Base-by-base conservation (phyloP, 1,140 invertebrate genomes). In the Gryon sp. region DNA sequence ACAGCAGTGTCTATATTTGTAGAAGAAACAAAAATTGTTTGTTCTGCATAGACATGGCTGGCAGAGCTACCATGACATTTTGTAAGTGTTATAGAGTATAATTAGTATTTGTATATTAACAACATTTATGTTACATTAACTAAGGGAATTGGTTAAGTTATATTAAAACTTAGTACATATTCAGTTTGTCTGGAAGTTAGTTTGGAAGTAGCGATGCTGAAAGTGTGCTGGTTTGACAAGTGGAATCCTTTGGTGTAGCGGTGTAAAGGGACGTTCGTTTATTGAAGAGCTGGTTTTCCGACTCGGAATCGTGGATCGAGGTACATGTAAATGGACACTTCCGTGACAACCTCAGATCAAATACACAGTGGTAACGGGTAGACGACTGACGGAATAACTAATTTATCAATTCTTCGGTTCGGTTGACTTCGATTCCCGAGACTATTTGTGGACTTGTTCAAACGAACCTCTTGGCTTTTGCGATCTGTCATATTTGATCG, bases 331-430 rank as follows among this genome's bases (percentile, higher is more conserved):
- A 82, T 78, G 76, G 55, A 70, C 78, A 80, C 80, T 70, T 80
- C 72, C 82, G 68, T 76, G 81, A 69, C 72, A 84, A 82, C 83
- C 83, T 80, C 82, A 82, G 83, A 86, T 87, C 84, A 87, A 87
- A 87, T 75, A 82, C 80, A 70, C 55, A 79, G 66, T 41, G 60
- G 77, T 76, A 79, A 57, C 75, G 69, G n/a, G 72, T 68, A 78
- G 78, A 70, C 80, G 82, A 87, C 86, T 87, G 79, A 88, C 83
- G 84, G 87, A 88, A 88, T 88, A 88, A 86, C 86, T 88, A 88
- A 88, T 88, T 88, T 88, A 87, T 88, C 86, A 88, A 87, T 88
- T 88, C 85, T 87, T 88, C 86, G 86, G 81, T 87, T 86, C 83
- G 85, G 82, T 87, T 85, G 81, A 73, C 82, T 86, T 83, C 85